These are phyloP conservation scores for Oxyruncus cristatus DNA, from an alignment of 2,113 vertebrate genomes.

Conservation along the genomic window DNA sequence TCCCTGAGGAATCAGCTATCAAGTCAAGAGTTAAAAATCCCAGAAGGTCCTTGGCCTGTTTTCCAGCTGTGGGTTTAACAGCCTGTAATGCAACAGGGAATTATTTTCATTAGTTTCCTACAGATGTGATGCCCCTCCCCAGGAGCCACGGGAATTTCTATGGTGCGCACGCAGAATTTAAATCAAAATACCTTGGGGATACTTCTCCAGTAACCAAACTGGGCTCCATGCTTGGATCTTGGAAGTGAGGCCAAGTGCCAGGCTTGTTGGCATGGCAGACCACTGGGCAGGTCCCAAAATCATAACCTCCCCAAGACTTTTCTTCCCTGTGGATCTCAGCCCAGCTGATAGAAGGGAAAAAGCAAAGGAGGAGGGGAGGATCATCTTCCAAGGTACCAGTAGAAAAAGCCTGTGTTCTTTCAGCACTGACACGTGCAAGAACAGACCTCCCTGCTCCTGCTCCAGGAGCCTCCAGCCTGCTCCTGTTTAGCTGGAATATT, in stretches of 20 bases:
- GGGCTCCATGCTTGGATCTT: neutral
- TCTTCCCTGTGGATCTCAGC: neutral
- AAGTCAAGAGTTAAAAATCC: neutral
- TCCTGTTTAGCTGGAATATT: neutral
- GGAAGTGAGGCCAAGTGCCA: neutral
- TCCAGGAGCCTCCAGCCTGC: neutral
- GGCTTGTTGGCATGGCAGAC: too few species aligned
- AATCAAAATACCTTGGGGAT: neutral
- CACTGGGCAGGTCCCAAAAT: neutral
- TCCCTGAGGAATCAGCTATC: neutral
- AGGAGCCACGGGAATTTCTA: neutral
- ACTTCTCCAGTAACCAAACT: neutral
- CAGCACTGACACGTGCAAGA: neutral
- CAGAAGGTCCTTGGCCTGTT: neutral
- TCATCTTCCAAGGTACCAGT: neutral
- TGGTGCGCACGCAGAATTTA: rapidly evolving
- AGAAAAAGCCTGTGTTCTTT: neutral
- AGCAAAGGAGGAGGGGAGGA: neutral
- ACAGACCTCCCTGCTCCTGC: neutral
- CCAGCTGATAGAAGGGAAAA: neutral
- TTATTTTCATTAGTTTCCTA: neutral
- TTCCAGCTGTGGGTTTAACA: neutral
- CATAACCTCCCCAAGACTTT: neutral
- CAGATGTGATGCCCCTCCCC: neutral
- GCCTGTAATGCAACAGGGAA: neutral